Percentiles rank a stretch among this genome's conserved stretches.
Evolutionary conservation across 2,797 vertebrate genomes (phyloP).

Genomic region (Platyrinchus mystaceus): DNA sequence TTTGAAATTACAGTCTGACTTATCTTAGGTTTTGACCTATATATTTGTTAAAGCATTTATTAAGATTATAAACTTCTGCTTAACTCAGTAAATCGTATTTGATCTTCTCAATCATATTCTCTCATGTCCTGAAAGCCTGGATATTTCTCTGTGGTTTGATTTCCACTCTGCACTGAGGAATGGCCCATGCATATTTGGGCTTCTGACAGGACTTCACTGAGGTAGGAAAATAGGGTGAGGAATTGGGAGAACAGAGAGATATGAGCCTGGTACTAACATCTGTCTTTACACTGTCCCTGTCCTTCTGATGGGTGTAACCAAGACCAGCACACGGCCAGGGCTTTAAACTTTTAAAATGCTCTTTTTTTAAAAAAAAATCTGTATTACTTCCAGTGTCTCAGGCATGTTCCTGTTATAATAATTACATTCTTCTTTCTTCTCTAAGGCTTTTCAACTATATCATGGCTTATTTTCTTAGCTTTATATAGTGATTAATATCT

Average conservation of each 20-base stretch:
- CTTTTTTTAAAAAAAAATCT: background rate
- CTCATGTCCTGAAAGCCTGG: background rate
- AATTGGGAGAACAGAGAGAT: background rate
- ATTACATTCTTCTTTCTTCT: background rate
- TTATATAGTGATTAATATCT: background rate
- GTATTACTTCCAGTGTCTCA: background rate
- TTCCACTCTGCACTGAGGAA: fast-evolving
- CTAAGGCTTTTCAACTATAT: background rate
- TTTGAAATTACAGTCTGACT: background rate
- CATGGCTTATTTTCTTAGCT: background rate
- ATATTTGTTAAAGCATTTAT: background rate
- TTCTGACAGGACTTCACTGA: background rate
- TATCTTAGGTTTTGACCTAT: background rate
- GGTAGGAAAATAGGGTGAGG: background rate
- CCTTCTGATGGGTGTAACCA: background rate
- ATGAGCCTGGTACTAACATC: background rate
- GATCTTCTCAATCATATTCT: background rate
- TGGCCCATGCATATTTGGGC: background rate
- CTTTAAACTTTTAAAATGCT: background rate
- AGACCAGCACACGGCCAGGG: fast-evolving
- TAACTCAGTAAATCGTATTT: background rate
- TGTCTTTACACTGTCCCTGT: background rate
- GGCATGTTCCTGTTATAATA: background rate
- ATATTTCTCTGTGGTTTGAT: background rate
- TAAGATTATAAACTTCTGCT: background rate